Percentiles rank a stretch among this genome's conserved stretches.
phyloP scores from a whole-genome alignment of 2,888 invertebrate genomes.

The Acronicta aceris region DNA sequence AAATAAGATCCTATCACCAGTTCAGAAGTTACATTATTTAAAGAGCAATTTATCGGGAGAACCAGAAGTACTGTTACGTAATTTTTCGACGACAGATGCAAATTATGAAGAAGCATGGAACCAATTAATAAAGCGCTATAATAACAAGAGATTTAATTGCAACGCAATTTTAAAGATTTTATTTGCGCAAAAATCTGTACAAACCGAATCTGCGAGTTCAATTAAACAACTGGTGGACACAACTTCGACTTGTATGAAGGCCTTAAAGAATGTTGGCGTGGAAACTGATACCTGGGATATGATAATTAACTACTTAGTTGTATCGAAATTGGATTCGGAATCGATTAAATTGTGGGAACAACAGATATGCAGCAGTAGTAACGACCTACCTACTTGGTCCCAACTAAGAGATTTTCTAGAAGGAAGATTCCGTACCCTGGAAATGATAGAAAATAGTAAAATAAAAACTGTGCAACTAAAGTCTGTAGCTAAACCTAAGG shows the following conservation, averaged over 20 bases:
- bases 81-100: too few species aligned
- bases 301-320: neutral
- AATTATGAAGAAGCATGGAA: too few species aligned
- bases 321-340: conserved; percentile 11
- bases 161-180: too few species aligned
- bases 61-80: too few species aligned
- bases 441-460: conserved; percentile 4
- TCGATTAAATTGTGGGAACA: conserved; percentile 12
- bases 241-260: conserved; percentile 11
- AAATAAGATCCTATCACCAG: too few species aligned
- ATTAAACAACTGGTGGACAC: conserved; percentile 15
- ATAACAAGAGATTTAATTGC: too few species aligned
- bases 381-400: conserved; percentile 12
- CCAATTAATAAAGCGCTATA: too few species aligned
- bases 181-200: too few species aligned
- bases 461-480: too few species aligned
- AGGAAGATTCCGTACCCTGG: conserved; percentile 10
- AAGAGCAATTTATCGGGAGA: too few species aligned
- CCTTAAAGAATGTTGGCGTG: conserved; percentile 5
- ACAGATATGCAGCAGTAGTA: neutral
- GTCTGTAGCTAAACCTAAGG: too few species aligned
- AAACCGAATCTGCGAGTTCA: conserved; percentile 8
- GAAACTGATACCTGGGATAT: conserved; percentile 5
- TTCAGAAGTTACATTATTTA: too few species aligned
- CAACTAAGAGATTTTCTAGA: conserved; percentile 9